Percentiles rank a stretch among this genome's conserved stretches.
Conservation (phyloP, 1,140 invertebrate species). For the Calycopis cecrops region DNA sequence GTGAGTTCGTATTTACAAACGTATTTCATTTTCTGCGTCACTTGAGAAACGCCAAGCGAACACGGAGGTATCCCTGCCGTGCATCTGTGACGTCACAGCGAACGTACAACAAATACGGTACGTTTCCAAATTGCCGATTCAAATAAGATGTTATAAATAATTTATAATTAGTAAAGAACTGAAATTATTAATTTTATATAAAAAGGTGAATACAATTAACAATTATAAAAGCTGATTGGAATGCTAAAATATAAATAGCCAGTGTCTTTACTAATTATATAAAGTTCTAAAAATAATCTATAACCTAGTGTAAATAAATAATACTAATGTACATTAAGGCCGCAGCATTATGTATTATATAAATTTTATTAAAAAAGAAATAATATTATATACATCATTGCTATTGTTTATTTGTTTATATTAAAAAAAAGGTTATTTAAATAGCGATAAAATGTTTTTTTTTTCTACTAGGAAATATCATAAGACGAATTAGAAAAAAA, state of each 20-base stretch:
- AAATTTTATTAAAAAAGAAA: no score
- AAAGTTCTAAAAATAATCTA: constrained; percentile 17
- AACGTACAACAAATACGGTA: constrained; percentile 13
- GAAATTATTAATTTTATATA: no score
- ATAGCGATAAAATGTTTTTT: no score
- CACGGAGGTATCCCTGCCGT: neutral
- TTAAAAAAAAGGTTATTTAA: no score
- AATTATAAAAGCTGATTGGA: constrained; percentile 47
- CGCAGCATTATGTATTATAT: constrained; percentile 19
- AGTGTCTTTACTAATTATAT: constrained; percentile 9
- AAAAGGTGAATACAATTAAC: no score
- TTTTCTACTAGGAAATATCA: no score
- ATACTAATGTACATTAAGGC: constrained; percentile 62
- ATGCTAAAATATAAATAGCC: constrained; percentile 34
- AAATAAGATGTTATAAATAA: neutral
- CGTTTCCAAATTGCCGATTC: neutral
- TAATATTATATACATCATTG: no score
- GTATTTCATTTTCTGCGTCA: constrained; percentile 9
- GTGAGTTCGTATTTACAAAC: constrained; percentile 58
- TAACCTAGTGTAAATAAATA: constrained; percentile 67
- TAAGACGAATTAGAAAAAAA: no score
- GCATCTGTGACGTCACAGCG: neutral
- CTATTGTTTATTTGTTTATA: no score
- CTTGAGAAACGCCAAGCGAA: constrained; percentile 10
- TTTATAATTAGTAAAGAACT: no score